Percentiles rank a stretch among this genome's conserved stretches.
phyloP scores from a whole-genome alignment of 2,113 vertebrate species.

The Sterna hirundo region DNA sequence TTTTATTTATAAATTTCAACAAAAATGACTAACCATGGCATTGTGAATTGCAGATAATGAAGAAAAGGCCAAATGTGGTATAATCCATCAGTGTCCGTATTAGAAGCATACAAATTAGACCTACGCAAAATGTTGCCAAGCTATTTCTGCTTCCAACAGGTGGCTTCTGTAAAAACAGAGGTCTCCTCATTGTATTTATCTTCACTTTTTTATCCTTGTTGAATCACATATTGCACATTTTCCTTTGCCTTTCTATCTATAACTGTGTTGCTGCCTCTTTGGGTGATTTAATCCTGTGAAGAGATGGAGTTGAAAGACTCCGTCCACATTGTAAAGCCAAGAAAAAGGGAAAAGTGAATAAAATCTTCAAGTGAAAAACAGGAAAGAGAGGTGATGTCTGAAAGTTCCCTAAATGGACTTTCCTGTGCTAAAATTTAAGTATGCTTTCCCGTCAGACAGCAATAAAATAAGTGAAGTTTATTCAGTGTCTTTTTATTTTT shows the following conservation, averaged over 20 bases:
- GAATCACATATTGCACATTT: background rate
- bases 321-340: background rate
- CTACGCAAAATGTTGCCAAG: background rate
- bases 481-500: background rate
- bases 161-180: background rate
- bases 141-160: background rate
- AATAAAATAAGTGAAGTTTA: background rate
- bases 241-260: background rate
- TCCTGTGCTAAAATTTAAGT: background rate
- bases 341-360: background rate
- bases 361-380: background rate
- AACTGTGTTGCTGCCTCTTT: background rate
- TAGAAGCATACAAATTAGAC: background rate
- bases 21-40: background rate
- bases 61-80: background rate
- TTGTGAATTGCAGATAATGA: background rate
- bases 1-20: slow-evolving; percentile 19
- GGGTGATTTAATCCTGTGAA: background rate
- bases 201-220: background rate
- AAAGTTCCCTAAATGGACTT: background rate
- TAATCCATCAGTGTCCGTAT: background rate
- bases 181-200: background rate
- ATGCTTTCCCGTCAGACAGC: rapidly evolving
- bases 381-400: background rate
- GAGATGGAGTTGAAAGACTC: background rate